These are phyloP conservation scores for Lasioglossum malachurum DNA, from an alignment of 2,888 invertebrate genomes.

Conservation along the genomic window DNA sequence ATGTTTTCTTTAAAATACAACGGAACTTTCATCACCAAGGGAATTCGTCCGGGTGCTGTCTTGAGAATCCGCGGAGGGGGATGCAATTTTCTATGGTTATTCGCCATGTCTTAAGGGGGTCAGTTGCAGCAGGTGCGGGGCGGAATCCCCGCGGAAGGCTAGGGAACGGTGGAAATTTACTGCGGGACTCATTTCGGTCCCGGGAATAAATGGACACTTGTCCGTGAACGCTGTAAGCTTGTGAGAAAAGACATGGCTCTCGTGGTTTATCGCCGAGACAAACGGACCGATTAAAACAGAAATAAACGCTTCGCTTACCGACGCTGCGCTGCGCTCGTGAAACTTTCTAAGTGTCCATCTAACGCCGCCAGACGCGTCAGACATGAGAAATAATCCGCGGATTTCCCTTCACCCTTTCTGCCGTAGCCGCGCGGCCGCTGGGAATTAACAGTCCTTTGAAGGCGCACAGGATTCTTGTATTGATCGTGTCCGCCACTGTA, in stretches of 20 bases:
- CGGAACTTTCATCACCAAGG: background rate
- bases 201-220: constrained; percentile 67
- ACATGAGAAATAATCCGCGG: constrained; percentile 43
- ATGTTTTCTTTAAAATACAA: too few relatives aligned
- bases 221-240: constrained; percentile 54
- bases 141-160: constrained; percentile 17
- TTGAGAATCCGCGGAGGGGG: background rate
- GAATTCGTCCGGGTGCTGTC: background rate
- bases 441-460: constrained; percentile 41
- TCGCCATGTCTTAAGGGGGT: constrained; percentile 12
- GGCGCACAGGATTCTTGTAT: background rate
- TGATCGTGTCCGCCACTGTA: constrained; percentile 14
- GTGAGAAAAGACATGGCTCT: constrained; percentile 54
- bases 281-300: constrained; percentile 69
- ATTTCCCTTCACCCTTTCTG: constrained; percentile 20
- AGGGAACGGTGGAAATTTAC: constrained; percentile 57
- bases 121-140: constrained; percentile 19
- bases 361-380: constrained; percentile 33
- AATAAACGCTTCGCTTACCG: constrained; percentile 67
- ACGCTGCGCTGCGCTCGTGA: constrained; percentile 58
- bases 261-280: constrained; percentile 64
- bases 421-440: background rate
- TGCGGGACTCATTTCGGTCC: constrained; percentile 59
- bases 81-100: constrained; percentile 56
- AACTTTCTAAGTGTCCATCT: constrained; percentile 54